These are phyloP conservation scores for Leucoraja ocellata DNA, from an alignment of 2,797 vertebrate genomes.

Conservation along the genomic window DNA sequence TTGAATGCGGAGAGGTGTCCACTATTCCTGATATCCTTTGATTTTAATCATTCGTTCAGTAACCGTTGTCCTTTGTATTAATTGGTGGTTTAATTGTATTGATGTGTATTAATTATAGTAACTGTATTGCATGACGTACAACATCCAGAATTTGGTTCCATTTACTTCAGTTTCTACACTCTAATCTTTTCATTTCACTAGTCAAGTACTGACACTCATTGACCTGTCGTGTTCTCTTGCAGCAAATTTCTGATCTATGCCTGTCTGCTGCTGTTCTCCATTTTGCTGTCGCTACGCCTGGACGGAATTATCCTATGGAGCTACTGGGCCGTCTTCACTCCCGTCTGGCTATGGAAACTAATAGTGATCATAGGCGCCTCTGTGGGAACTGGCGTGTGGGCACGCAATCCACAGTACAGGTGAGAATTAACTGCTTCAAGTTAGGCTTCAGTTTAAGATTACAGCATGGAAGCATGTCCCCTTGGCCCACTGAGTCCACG, in stretches of 20 bases:
- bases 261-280: conserved; percentile 91
- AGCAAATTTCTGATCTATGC: conserved; percentile 98
- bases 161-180: not conserved
- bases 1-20: not conserved
- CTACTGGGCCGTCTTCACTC: conserved; percentile 95
- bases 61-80: too few species aligned
- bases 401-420: conserved; percentile 96
- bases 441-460: too few species aligned
- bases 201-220: not conserved
- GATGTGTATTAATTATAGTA: too few species aligned
- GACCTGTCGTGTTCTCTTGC: conserved; percentile 39
- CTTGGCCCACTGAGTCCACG: too few species aligned
- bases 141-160: too few species aligned
- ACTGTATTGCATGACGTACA: too few species aligned
- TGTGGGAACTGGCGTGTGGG: conserved; percentile 92
- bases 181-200: not conserved
- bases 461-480: too few species aligned
- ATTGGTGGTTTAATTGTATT: too few species aligned
- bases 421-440: conserved; percentile 48
- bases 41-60: not conserved
- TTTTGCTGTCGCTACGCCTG: conserved; percentile 81
- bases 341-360: conserved; percentile 96
- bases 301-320: conserved; percentile 94
- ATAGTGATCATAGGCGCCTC: conserved; percentile 92
- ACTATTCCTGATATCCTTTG: too few species aligned